phyloP scores from a whole-genome alignment of 2,888 invertebrate species.

The Uloborus plumipes region DNA sequence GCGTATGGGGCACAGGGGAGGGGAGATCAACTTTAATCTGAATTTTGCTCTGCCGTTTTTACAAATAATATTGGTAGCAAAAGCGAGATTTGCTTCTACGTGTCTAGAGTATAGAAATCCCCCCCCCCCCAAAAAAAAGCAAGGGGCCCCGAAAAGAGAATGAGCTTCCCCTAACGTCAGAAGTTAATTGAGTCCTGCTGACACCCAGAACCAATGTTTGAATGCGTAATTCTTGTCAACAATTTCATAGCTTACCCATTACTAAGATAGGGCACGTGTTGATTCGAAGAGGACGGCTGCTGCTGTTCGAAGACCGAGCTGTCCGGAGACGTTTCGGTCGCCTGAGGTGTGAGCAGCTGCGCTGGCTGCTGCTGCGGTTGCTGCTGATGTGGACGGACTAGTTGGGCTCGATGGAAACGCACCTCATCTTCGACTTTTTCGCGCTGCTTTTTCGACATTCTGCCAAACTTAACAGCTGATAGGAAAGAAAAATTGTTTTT shows the following conservation, averaged over 20 bases:
- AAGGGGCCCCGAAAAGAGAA: no score
- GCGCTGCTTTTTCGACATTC: constrained; percentile 99
- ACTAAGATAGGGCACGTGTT: constrained; percentile 82
- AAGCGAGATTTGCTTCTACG: no score
- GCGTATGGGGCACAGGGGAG: no score
- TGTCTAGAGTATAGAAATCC: no score
- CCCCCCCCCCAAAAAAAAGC: no score
- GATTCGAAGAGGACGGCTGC: constrained; percentile 87
- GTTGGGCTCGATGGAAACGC: constrained; percentile 80
- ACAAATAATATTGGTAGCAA: no score
- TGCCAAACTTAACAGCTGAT: constrained; percentile 98
- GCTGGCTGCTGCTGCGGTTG: constrained; percentile 26
- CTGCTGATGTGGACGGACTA: constrained; percentile 62
- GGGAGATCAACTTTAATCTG: no score
- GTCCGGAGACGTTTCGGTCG: constrained; percentile 85
- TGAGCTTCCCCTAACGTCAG: no score
- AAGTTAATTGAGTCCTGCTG: no score
- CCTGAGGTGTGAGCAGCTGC: constrained; percentile 47
- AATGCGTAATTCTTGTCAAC: background rate
- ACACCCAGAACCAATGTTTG: no score
- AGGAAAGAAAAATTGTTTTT: background rate
- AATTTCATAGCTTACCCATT: constrained; percentile 77
- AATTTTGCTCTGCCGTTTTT: no score
- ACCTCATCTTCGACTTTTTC: constrained; percentile 99
- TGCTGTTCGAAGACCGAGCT: constrained; percentile 82